Base-by-base conservation (phyloP, 30 jellyfish, hydroid and myxozoan species). In the Phacellophora camtschatica region DNA sequence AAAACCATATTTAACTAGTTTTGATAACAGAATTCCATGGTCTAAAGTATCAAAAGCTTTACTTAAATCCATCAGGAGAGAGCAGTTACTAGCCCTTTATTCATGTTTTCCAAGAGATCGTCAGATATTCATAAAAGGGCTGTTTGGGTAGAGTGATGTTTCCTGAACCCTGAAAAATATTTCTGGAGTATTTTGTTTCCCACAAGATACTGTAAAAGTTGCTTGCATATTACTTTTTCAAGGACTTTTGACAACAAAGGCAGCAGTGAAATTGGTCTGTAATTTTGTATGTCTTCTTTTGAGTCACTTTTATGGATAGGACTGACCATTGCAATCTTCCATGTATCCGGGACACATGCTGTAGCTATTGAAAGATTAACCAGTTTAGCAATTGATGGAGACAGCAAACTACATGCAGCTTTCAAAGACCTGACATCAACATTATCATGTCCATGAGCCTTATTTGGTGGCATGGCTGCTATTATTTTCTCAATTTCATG, bases 51-150 rank as follows among this genome's bases (percentile, higher is more conserved):
- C 84, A 49, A 49, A 45, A 22, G 71, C 71, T 49, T 71, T 46
- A 45, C 84, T 45, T 34, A 71, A 15, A 49, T 71, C 84, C 71
- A 28, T 49, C 71, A 71, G 82, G 82, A 68, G 41, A 39, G 67
- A 68, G 82, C 81, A 41, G 72, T 57, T 57, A 57, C 74, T 59
- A 59, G 74, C 48, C 74, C 74, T 59, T 68, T 68, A 68, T 68
- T 67, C 67, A 68, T 68, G 49, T 68, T 68, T 25, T 42, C 74
- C 66, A 68, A 68, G 82, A 68, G 82, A 68, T 43, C 82, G 46
- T 68, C 82, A 42, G 82, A 0, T 37, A 68, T 68, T 68, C 46
- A 1, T 68, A 68, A 68, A 36, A 66, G 81, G 65, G 81, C 81
- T 66, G 64, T 66, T 66, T 66, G 65, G 41, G 65, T 34, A 66